Evolutionary conservation across 2,888 invertebrate genomes (phyloP), one percentile per base, ranked within the genome.

Genomic region (Sesia bembeciformis): DNA sequence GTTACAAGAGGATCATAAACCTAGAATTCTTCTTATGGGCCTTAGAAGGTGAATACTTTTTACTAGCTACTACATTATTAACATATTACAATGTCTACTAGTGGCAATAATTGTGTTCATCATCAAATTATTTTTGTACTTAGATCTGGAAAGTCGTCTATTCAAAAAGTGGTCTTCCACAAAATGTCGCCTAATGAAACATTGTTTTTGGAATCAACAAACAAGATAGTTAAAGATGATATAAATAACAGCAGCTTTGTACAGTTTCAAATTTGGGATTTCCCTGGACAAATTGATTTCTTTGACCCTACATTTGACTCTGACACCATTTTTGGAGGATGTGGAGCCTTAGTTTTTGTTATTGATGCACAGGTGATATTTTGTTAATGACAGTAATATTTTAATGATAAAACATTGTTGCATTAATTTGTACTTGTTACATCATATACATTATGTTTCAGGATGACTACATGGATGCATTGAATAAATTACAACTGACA

Each of bases 171-270:
- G 4, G 99, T 99, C n/a, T 99, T 99, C 80, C 99, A 99, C 82
- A 99, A 99, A 90, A 99, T 99, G 97, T 98, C 99, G 3, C 99
- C 99, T 2, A 99, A 99, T 88, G 99, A 99, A 89, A 99, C 99
- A 0, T 90, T 99, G 54, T 99, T 99, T 78, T 90, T 99, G 61
- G 99, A 99, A 82, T 98, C 98, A 62, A 99, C 99, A 53, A 98
- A 97, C 80, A 98, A 99, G 91, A 97, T 99, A 65, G 96, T 98
- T 3, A 98, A 98, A 86, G 98, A 99, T 88, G 98, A 98, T 76
- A 97, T 99, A 60, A 97, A 97, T 68, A 98, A 98, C 82, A 92
- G 92, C 65, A 90, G 99, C 70, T 99, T 99, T 91, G 98, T 99
- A 53, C 98, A 99, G 81, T 99, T 99, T 89, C 98, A 99, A 93